These are phyloP conservation scores for Laothoe populi DNA, from an alignment of 2,888 invertebrate genomes.

Conservation along the genomic window DNA sequence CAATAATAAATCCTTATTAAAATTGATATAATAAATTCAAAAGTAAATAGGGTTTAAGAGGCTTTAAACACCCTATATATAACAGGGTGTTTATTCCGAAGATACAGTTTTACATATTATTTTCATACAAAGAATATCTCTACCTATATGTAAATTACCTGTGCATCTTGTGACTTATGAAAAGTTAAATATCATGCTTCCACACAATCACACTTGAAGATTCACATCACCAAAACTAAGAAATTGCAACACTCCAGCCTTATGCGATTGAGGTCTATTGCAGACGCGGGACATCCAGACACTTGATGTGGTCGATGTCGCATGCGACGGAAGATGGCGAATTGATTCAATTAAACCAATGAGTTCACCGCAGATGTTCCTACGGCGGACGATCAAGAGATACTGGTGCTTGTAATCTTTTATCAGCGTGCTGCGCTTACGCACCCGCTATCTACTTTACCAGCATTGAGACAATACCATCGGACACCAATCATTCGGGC, in stretches of 20 bases:
- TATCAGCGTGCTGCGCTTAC: conserved; percentile 66
- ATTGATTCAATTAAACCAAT: conserved; percentile 71
- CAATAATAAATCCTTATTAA: no score
- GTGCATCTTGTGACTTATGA: conserved; percentile 45
- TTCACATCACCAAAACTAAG: conserved; percentile 36
- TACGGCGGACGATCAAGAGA: conserved; percentile 67
- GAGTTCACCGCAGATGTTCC: conserved; percentile 54
- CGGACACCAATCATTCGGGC: conserved; percentile 58
- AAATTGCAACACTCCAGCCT: conserved; percentile 18
- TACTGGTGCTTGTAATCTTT: conserved; percentile 78
- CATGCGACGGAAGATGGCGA: conserved; percentile 70
- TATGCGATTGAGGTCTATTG: background rate
- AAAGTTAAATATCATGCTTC: conserved; percentile 33
- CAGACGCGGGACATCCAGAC: conserved; percentile 15
- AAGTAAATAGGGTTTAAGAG: no score
- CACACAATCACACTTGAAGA: conserved; percentile 27
- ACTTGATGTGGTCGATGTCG: conserved; percentile 9
- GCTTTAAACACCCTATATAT: no score
- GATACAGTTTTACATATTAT: background rate
- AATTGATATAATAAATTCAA: no score
- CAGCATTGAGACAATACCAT: conserved; percentile 64
- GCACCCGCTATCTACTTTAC: conserved; percentile 57
- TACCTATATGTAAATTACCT: conserved; percentile 46
- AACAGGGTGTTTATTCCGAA: background rate
- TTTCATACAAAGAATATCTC: no score